Evolutionary conservation across 2,113 vertebrate species (phyloP), one percentile per base, ranked within the genome.

Genomic region (Nesoenas mayeri): DNA sequence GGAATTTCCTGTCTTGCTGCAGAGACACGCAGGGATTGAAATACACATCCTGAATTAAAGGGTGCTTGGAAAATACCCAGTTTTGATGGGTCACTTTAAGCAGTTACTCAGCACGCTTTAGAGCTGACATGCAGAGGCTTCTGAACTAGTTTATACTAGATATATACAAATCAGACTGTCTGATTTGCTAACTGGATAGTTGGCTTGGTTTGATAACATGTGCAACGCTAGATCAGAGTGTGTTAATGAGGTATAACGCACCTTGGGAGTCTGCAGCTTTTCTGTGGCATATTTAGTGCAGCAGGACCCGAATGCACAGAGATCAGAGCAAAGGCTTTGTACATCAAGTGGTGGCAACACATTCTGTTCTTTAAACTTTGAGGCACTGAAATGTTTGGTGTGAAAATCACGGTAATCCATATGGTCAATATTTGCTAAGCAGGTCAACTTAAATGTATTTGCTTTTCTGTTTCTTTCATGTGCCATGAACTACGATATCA

Each of bases 31-130:
- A 92, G 85, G 75, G 78, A 75, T 51, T 79, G 62, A 87, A 88
- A 94, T 84, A 95, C 66, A 96, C 90, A 96, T 95, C 96, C 96
- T 95, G 85, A 95, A 83, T 79, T 85, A 87, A 94, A 81, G 93
- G 94, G 58, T 96, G 91, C 93, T 93, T 84, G 57, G 88, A 92
- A 94, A 95, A 95, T 69, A 91, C 93, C 96, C 95, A 96, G 2
- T 96, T 97, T 96, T 94, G 91, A 91, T 95, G 96, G 95, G 96
- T 96, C 66, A 86, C 94, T 86, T 89, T 91, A 93, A 53, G 26
- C 67, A 88, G 77, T 71, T 93, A 42, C 56, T 93, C 71, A 80
- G 82, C 82, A 69, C 1, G 2, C 70, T 87, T 89, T 66, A 72
- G 40, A 82, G 38, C 85, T 75, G 40, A 73, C 6, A 5, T 7